phyloP scores from a whole-genome alignment of 2,888 invertebrate species.

The Eupeodes latifasciatus region DNA sequence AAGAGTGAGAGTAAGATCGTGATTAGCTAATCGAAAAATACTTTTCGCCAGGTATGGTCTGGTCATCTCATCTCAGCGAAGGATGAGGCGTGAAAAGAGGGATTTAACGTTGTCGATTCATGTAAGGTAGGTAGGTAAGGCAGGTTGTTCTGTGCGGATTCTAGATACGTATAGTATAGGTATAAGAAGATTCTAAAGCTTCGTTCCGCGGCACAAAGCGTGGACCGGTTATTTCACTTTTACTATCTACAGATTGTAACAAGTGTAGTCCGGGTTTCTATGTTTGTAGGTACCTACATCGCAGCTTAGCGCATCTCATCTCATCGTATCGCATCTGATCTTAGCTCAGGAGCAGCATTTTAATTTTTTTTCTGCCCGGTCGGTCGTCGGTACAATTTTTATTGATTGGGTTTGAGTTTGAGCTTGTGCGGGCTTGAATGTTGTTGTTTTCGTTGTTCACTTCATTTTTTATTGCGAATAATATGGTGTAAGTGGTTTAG shows the following conservation, averaged over 20 bases:
- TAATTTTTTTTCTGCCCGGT: slow-evolving; percentile 6
- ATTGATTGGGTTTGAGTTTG: slow-evolving; percentile 16
- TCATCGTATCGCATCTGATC: slow-evolving; percentile 9
- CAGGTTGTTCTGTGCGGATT: slow-evolving; percentile 31
- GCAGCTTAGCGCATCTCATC: slow-evolving; percentile 16
- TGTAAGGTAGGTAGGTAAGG: not conserved
- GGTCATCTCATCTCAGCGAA: slow-evolving; percentile 38
- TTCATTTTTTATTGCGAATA: slow-evolving; percentile 34
- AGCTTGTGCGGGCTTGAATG: slow-evolving; percentile 36
- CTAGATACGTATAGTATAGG: not conserved
- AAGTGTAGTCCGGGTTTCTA: slow-evolving; percentile 74
- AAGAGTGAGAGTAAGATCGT: slow-evolving; percentile 64
- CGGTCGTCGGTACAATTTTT: slow-evolving; percentile 26
- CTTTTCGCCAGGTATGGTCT: slow-evolving; percentile 69
- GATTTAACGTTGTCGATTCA: no score
- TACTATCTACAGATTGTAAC: slow-evolving; percentile 76
- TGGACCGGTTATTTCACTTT: slow-evolving; percentile 75
- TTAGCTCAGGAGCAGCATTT: slow-evolving; percentile 12
- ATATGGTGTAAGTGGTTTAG: slow-evolving; percentile 21
- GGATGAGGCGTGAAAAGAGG: no score
- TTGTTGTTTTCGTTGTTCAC: slow-evolving; percentile 2
- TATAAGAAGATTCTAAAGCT: slow-evolving; percentile 37
- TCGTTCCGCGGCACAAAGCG: slow-evolving; percentile 57
- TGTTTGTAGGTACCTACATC: not conserved
- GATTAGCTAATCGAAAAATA: slow-evolving; percentile 73